phyloP scores from a whole-genome alignment of 1,140 invertebrate species.

The Goniozus legneri region DNA sequence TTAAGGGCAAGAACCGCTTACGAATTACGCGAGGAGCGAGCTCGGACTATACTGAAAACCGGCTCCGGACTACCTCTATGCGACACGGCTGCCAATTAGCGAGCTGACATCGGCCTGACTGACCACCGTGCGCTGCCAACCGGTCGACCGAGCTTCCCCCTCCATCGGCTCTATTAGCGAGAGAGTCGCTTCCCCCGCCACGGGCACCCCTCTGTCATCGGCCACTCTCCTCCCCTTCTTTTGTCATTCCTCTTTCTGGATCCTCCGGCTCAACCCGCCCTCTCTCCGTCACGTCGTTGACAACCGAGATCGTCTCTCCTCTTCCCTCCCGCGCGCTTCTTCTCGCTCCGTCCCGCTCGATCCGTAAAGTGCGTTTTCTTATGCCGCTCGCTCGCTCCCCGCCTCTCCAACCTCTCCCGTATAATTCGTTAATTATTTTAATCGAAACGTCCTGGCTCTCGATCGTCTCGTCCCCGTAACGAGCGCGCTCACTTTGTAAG shows the following conservation, averaged over 20 bases:
- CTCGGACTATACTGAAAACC: constrained; percentile 27
- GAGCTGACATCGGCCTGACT: constrained; percentile 50
- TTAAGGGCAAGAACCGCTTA: constrained; percentile 44
- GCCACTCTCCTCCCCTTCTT: constrained; percentile 4
- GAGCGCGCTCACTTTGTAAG: too few relatives aligned
- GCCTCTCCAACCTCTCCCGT: too few relatives aligned
- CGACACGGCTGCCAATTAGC: constrained; percentile 54
- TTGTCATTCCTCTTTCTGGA: constrained; percentile 1
- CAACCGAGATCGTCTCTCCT: neutral
- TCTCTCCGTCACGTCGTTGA: too few relatives aligned
- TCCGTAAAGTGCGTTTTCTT: too few relatives aligned
- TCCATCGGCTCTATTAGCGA: too few relatives aligned
- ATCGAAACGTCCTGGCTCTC: too few relatives aligned
- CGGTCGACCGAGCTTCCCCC: constrained; percentile 20
- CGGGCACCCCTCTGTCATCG: too few relatives aligned
- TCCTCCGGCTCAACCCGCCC: too few relatives aligned
- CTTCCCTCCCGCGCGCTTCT: neutral
- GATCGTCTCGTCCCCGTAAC: neutral
- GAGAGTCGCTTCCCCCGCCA: too few relatives aligned
- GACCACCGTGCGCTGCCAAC: constrained; percentile 41
- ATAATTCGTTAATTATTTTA: too few relatives aligned
- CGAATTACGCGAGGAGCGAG: constrained; percentile 46
- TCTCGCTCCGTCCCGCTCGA: too few relatives aligned
- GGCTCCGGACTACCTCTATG: constrained; percentile 46
- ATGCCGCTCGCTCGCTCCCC: too few relatives aligned